Evolutionary conservation across 2,113 vertebrate genomes (phyloP).

Genomic region (Macaca fascicularis): T2T-MFA8v1.1 NC_088375.1:210028501-210029000

Average conservation of each 20-base stretch:
- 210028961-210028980: background rate
- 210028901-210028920: background rate
- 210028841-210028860: background rate
- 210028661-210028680: background rate
- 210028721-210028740: background rate
- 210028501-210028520: background rate
- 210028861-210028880: no score
- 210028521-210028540: no score
- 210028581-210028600: background rate
- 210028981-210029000: background rate
- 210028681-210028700: background rate
- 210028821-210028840: background rate
- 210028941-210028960: background rate
- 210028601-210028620: background rate
- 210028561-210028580: background rate
- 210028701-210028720: background rate
- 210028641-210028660: background rate
- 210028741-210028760: background rate
- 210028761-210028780: background rate
- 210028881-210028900: background rate
- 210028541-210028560: background rate
- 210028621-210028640: background rate
- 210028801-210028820: no score
- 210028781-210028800: fast-evolving
- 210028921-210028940: background rate